A percentile compares a stretch with the other conserved stretches of the same genome.
Conservation (phyloP, 2,797 vertebrate genomes). For the Numenius phaeopus region DNA sequence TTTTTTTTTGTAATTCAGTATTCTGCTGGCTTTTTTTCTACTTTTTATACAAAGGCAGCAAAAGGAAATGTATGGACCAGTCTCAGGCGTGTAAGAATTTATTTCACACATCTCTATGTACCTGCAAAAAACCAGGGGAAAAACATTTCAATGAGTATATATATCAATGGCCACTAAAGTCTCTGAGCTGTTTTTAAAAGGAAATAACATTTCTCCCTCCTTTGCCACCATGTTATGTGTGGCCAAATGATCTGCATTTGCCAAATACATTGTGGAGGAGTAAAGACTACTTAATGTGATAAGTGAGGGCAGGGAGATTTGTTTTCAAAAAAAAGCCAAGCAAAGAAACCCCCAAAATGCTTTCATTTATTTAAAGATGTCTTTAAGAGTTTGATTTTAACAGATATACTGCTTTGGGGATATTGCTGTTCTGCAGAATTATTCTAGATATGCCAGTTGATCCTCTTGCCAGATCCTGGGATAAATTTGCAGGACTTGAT, state of each 20-base stretch:
- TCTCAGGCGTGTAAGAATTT: background rate
- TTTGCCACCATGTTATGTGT: background rate
- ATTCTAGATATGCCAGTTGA: background rate
- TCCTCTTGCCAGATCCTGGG: background rate
- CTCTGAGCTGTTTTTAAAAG: background rate
- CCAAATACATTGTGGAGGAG: background rate
- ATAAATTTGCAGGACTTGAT: background rate
- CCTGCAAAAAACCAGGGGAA: background rate
- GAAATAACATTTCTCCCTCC: background rate
- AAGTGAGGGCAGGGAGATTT: background rate
- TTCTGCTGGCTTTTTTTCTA: background rate
- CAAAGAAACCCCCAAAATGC: accelerated
- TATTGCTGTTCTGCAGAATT: background rate
- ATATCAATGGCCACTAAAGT: background rate
- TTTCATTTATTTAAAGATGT: background rate
- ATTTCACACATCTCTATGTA: background rate
- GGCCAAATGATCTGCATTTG: background rate
- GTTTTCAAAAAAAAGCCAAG: background rate
- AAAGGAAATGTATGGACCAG: background rate
- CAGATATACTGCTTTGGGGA: background rate
- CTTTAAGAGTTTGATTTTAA: background rate
- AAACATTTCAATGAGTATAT: background rate
- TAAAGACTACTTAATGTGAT: background rate
- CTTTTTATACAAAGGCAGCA: background rate
- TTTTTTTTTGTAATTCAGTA: background rate